phyloP scores from a whole-genome alignment of 2,888 invertebrate species.

The Steromphala cineraria region DNA sequence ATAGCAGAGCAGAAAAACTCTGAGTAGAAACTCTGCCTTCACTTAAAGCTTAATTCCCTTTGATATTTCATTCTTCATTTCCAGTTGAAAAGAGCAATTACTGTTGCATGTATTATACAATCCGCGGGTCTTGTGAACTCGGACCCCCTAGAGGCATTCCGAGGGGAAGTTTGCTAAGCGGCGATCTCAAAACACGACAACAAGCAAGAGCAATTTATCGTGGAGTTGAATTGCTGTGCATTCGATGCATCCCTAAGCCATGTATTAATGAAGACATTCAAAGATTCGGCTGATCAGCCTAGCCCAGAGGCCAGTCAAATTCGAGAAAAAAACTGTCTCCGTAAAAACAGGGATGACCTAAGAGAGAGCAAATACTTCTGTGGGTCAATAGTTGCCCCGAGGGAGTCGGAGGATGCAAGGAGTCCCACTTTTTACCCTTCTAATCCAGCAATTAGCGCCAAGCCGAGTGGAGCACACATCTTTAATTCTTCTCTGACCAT shows the following conservation, averaged over 20 bases:
- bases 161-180: not conserved
- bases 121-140: not conserved
- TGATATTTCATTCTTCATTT: constrained; percentile 16
- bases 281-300: not conserved
- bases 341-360: constrained; percentile 12
- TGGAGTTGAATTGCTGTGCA: not conserved
- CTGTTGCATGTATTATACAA: not conserved
- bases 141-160: not conserved
- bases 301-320: constrained; percentile 15
- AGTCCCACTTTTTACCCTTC: not conserved
- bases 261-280: constrained; percentile 24
- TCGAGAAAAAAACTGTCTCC: not conserved
- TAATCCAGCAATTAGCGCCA: constrained; percentile 21
- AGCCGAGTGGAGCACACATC: not conserved
- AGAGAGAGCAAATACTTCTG: constrained; percentile 3
- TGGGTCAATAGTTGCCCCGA: constrained; percentile 15
- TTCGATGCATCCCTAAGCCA: constrained; percentile 15
- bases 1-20: not conserved
- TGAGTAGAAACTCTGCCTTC: not conserved
- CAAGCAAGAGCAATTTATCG: constrained; percentile 13
- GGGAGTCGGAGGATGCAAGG: not conserved
- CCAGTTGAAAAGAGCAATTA: constrained; percentile 11
- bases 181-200: constrained; percentile 14
- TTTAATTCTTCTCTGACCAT: constrained; percentile 2
- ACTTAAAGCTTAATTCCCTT: constrained; percentile 8